phyloP scores from a whole-genome alignment of 2,797 vertebrate genomes.

The Rhinichthys osculus region DNA sequence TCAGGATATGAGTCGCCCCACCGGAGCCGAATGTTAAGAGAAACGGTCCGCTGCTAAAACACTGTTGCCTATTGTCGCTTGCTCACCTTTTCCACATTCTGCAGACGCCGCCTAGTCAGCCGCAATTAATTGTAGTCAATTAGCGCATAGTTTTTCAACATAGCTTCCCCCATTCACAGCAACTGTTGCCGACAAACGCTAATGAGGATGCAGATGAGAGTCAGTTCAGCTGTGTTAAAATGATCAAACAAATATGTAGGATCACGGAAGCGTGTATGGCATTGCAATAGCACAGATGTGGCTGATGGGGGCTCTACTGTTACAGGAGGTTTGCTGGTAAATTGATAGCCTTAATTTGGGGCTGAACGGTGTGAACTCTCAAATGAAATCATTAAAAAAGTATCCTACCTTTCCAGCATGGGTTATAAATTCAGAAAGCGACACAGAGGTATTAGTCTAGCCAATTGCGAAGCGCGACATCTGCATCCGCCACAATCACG shows the following conservation, averaged over 20 bases:
- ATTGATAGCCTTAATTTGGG: constrained; percentile 71
- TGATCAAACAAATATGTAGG: constrained; percentile 65
- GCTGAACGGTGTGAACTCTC: constrained; percentile 54
- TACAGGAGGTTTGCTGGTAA: constrained; percentile 59
- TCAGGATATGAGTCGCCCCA: constrained; percentile 39
- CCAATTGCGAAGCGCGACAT: constrained; percentile 65
- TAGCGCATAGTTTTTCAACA: constrained; percentile 36
- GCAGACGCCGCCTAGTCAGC: constrained; percentile 29
- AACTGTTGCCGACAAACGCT: constrained; percentile 61
- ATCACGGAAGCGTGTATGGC: constrained; percentile 47
- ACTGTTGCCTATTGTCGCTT: constrained; percentile 41
- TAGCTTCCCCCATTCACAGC: constrained; percentile 25
- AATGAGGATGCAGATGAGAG: constrained; percentile 67
- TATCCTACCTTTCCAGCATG: constrained; percentile 69
- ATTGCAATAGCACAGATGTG: constrained; percentile 36
- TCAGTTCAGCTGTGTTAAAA: constrained; percentile 68
- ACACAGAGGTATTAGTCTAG: constrained; percentile 67
- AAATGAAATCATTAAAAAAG: constrained; percentile 69
- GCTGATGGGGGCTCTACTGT: constrained; percentile 33
- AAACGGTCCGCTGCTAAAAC: constrained; percentile 35
- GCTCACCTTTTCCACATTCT: constrained; percentile 38
- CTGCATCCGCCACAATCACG: constrained; percentile 66
- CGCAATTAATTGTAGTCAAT: constrained; percentile 42
- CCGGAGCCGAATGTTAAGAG: constrained; percentile 30
- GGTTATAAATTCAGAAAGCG: constrained; percentile 68